phyloP scores from a whole-genome alignment of 2,113 vertebrate species.

The Falco punctatus region DNA sequence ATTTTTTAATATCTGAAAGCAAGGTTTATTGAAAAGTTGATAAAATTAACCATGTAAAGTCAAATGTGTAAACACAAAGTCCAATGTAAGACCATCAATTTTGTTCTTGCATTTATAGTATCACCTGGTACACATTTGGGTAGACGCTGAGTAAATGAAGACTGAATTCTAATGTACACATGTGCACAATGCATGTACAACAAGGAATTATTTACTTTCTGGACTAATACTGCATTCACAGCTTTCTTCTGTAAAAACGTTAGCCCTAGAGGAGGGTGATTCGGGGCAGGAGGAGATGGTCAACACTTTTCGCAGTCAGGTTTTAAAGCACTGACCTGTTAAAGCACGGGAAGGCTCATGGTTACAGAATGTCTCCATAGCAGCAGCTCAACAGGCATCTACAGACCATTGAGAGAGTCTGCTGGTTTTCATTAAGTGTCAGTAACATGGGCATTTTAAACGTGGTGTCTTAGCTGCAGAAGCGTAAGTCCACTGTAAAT shows the following conservation, averaged over 20 bases:
- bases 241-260: not conserved
- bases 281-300: not conserved
- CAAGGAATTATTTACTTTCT: not conserved
- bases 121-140: not conserved
- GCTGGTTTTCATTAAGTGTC: not conserved
- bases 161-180: not conserved
- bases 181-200: not conserved
- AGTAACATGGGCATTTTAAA: not conserved
- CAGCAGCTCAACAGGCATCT: not conserved
- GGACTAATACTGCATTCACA: not conserved
- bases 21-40: not conserved
- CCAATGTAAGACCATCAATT: not conserved
- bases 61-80: not conserved
- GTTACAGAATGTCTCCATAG: rapidly evolving
- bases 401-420: not conserved
- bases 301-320: not conserved
- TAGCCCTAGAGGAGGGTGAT: not conserved
- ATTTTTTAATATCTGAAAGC: not conserved
- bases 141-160: not conserved
- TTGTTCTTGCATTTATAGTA: not conserved
- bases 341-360: rapidly evolving
- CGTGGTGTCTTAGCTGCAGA: not conserved
- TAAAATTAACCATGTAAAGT: not conserved
- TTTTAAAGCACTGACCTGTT: not conserved
- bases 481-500: not conserved